These are phyloP conservation scores for Coranthus polyacanthus DNA, from an alignment of 2,797 vertebrate genomes.

Conservation along the genomic window DNA sequence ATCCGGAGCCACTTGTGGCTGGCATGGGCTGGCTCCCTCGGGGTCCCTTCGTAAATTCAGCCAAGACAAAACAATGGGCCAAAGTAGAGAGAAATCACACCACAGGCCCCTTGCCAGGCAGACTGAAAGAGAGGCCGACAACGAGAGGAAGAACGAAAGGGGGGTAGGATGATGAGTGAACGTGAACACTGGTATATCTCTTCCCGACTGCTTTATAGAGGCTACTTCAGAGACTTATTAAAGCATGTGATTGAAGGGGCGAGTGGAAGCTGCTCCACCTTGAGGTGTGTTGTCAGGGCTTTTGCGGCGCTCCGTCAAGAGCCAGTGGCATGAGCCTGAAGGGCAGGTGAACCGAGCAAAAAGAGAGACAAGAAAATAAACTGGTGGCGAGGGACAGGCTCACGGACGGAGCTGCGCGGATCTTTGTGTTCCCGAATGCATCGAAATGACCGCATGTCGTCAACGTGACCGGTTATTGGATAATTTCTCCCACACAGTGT, in stretches of 20 bases:
- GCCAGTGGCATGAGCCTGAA: slow-evolving; percentile 57
- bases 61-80: slow-evolving; percentile 69
- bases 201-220: slow-evolving; percentile 40
- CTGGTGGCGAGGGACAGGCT: slow-evolving; percentile 25
- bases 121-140: slow-evolving; percentile 31
- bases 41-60: slow-evolving; percentile 52
- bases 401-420: slow-evolving; percentile 28
- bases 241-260: slow-evolving; percentile 57
- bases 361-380: slow-evolving; percentile 36
- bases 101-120: slow-evolving; percentile 47
- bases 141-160: slow-evolving; percentile 7
- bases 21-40: slow-evolving; percentile 50
- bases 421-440: slow-evolving; percentile 42
- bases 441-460: slow-evolving; percentile 41
- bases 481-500: slow-evolving; percentile 27
- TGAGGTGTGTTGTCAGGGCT: slow-evolving; percentile 50
- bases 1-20: slow-evolving; percentile 72
- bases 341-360: slow-evolving; percentile 18
- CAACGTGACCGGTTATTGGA: slow-evolving; percentile 52
- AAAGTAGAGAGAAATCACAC: slow-evolving; percentile 62
- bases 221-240: slow-evolving; percentile 49
- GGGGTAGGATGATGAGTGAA: slow-evolving; percentile 35
- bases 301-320: slow-evolving; percentile 56
- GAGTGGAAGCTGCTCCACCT: slow-evolving; percentile 45
- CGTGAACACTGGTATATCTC: slow-evolving; percentile 29